Conservation (phyloP, 2,113 vertebrate species). For the Alethe castanea region DNA sequence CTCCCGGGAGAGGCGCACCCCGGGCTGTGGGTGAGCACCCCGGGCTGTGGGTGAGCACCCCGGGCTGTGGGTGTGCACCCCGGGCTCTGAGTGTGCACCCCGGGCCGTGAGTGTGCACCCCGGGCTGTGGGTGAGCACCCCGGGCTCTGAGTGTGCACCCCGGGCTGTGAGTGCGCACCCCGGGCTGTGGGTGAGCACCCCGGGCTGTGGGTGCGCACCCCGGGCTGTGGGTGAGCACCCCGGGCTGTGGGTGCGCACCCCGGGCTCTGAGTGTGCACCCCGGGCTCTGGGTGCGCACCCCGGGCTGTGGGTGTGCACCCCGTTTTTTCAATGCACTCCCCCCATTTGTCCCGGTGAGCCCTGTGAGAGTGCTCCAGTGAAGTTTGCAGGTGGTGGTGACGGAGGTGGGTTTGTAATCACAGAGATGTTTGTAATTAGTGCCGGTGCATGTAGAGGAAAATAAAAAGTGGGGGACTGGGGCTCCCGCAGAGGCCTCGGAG, state of each 20-base stretch:
- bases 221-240: no score
- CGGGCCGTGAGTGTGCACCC: background rate
- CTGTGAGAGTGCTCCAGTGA: background rate
- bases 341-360: background rate
- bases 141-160: no score
- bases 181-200: background rate
- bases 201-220: no score
- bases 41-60: accelerated
- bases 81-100: no score
- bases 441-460: background rate
- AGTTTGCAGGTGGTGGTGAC: background rate
- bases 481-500: background rate
- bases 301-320: accelerated
- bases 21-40: background rate
- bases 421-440: background rate
- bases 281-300: background rate
- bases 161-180: background rate
- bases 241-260: no score
- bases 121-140: accelerated
- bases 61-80: no score
- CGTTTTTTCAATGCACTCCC: background rate
- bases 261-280: no score
- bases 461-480: background rate
- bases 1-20: background rate
- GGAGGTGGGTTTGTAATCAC: background rate